Evolutionary conservation across 2,113 vertebrate genomes (phyloP).

Genomic region (Pedionomus torquatus): DNA sequence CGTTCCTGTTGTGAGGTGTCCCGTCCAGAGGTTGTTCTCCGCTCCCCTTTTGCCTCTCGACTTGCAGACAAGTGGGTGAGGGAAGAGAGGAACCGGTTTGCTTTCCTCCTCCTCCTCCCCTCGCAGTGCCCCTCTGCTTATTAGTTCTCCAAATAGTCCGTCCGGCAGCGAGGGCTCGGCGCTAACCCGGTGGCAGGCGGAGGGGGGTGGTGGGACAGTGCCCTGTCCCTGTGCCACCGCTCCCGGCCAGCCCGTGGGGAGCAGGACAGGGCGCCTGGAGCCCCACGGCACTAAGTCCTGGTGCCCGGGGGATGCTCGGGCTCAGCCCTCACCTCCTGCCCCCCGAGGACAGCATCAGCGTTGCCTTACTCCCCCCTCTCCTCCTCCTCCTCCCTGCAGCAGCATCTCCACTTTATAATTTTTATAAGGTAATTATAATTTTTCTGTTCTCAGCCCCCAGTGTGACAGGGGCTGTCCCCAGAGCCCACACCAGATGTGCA

Average conservation of each 20-base stretch:
- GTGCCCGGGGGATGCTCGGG: not conserved
- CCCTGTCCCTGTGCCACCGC: not conserved
- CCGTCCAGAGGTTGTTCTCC: not conserved
- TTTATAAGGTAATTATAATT: too few relatives aligned
- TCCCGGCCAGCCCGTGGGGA: not conserved
- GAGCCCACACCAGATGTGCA: not conserved
- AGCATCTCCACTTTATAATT: too few relatives aligned
- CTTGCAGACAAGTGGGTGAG: not conserved
- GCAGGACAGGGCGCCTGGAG: not conserved
- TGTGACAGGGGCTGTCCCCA: not conserved
- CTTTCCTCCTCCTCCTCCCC: constrained; percentile 12
- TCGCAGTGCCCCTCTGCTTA: constrained; percentile 43
- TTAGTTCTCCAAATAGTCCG: constrained; percentile 36
- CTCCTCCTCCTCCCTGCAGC: not conserved
- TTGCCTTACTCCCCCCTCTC: not conserved
- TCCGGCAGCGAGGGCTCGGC: not conserved
- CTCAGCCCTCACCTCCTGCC: not conserved
- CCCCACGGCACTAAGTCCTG: not conserved
- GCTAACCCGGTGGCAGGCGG: not conserved
- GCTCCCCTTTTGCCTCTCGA: not conserved
- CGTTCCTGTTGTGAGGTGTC: not conserved
- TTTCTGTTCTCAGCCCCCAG: not conserved
- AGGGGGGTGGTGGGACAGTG: not conserved
- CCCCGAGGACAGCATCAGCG: not conserved
- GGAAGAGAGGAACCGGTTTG: not conserved